Conservation (phyloP, 2,113 vertebrate species). For the Sterna hirundo region DNA sequence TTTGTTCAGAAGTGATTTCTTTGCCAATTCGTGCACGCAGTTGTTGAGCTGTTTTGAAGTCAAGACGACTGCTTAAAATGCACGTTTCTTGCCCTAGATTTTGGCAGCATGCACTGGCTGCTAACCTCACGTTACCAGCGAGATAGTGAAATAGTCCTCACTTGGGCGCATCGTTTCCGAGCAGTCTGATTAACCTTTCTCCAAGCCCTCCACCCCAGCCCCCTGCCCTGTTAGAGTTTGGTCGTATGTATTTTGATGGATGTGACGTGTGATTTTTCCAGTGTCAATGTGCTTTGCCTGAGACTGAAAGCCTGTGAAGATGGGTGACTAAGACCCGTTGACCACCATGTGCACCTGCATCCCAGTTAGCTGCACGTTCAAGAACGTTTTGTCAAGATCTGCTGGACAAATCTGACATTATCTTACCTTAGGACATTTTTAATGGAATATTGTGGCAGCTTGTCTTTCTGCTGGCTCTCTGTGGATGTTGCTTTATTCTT, state of each 20-base stretch:
- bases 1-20: not conserved
- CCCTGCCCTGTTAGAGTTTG: not conserved
- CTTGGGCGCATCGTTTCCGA: not conserved
- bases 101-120: not conserved
- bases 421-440: not conserved
- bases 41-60: not conserved
- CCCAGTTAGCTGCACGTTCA: not conserved
- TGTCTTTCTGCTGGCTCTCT: not conserved
- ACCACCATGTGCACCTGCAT: not conserved
- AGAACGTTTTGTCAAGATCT: constrained; percentile 6
- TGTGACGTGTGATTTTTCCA: not conserved
- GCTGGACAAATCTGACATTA: not conserved
- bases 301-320: constrained; percentile 21
- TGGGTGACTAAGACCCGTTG: not conserved
- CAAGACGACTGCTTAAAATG: not conserved
- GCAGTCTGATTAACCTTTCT: not conserved
- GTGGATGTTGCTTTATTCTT: not conserved
- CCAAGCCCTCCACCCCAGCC: not conserved
- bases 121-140: not conserved
- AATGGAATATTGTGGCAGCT: not conserved
- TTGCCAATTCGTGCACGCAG: not conserved
- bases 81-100: not conserved
- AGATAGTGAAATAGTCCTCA: not conserved
- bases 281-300: not conserved
- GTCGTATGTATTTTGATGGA: not conserved